Percentiles rank a stretch among this genome's conserved stretches.
phyloP scores from a whole-genome alignment of 1,140 invertebrate genomes.

The Aphelinus atriplicis region DNA sequence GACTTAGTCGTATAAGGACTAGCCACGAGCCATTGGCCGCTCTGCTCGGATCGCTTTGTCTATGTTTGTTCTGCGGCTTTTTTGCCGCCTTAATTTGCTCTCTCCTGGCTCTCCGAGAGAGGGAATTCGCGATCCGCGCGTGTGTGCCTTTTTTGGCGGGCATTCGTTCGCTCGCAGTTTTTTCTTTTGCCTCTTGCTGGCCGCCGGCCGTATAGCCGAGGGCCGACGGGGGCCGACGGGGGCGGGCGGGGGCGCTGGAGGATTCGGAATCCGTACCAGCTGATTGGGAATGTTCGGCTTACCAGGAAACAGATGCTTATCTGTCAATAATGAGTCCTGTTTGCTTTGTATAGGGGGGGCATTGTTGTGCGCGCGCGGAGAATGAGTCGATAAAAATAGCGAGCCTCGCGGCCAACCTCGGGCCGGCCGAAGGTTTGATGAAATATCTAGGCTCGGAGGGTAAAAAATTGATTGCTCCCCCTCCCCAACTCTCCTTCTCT shows the following conservation, averaged over 20 bases:
- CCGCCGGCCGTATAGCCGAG: no score
- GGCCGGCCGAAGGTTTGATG: no score
- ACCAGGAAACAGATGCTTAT: not conserved
- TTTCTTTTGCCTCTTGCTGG: not conserved
- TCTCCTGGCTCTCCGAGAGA: not conserved
- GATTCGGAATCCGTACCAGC: not conserved
- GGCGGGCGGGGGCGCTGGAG: not conserved
- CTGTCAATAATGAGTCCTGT: no score
- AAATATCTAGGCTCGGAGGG: no score
- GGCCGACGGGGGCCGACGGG: not conserved
- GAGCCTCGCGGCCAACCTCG: no score
- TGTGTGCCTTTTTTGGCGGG: no score
- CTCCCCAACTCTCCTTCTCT: no score
- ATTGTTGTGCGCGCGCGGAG: no score
- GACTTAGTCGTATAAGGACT: conserved; percentile 28
- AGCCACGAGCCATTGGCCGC: conserved; percentile 19
- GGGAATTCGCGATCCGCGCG: not conserved
- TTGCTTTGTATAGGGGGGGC: no score
- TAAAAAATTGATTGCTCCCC: no score
- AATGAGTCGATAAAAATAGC: no score
- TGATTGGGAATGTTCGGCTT: not conserved
- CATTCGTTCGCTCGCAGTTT: not conserved
- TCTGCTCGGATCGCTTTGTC: not conserved
- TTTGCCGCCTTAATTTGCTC: not conserved
- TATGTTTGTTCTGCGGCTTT: conserved; percentile 9